These are phyloP conservation scores for Macaria liturata DNA, from an alignment of 2,888 invertebrate species.

Conservation along the genomic window DNA sequence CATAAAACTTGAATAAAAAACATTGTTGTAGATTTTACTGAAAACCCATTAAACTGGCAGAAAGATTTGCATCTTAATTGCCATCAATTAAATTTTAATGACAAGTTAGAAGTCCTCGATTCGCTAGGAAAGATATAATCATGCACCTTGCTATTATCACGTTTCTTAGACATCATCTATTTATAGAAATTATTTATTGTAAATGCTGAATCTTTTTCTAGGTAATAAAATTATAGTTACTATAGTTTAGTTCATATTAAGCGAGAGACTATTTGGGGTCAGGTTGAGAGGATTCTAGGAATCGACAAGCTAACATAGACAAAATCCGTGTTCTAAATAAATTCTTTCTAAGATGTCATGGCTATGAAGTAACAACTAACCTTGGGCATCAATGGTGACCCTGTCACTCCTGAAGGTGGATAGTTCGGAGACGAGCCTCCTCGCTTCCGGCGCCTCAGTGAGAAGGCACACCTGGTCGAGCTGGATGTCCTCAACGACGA, in stretches of 20 bases:
- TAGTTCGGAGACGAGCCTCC: constrained; percentile 52
- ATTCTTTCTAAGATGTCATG: too few relatives aligned
- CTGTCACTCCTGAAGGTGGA: constrained; percentile 47
- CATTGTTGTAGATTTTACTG: neutral
- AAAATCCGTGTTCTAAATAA: too few relatives aligned
- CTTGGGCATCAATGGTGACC: constrained; percentile 57
- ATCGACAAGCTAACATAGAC: too few relatives aligned
- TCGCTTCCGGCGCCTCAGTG: constrained; percentile 53
- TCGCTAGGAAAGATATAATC: neutral
- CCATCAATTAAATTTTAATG: constrained; percentile 14
- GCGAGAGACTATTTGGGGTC: too few relatives aligned
- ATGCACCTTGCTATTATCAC: too few relatives aligned
- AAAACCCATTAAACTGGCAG: constrained; percentile 11
- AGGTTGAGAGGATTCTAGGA: too few relatives aligned
- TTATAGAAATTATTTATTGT: too few relatives aligned
- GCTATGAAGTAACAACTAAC: constrained; percentile 35
- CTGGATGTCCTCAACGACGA: constrained; percentile 65
- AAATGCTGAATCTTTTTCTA: too few relatives aligned
- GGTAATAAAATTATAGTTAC: too few relatives aligned
- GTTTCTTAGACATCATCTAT: too few relatives aligned
- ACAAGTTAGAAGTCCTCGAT: constrained; percentile 1
- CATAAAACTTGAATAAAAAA: too few relatives aligned
- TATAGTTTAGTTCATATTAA: too few relatives aligned
- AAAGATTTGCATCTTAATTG: constrained; percentile 10
- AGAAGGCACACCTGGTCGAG: constrained; percentile 61